A percentile compares a stretch with the other conserved stretches of the same genome.
Conservation (phyloP, 2,113 vertebrate genomes). For the Clarias magur region DNA sequence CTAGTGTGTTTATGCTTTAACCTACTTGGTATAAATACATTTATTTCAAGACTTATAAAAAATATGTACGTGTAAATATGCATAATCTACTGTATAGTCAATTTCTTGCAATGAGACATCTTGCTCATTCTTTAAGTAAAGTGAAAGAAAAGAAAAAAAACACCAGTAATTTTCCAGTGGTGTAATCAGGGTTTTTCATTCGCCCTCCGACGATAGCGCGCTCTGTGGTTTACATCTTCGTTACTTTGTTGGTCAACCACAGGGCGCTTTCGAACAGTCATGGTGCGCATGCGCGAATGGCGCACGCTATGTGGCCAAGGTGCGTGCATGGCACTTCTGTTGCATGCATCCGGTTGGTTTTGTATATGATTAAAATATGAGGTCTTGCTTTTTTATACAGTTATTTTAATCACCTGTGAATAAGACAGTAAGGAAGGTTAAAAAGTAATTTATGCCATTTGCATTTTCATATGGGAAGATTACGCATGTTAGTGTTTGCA, state of each 20-base stretch:
- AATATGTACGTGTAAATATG: too few relatives aligned
- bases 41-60: neutral
- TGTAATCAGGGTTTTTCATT: slow-evolving; percentile 50
- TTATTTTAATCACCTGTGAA: neutral
- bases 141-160: neutral
- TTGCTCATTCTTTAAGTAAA: neutral
- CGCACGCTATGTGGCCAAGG: neutral
- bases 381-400: neutral
- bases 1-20: neutral
- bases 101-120: neutral
- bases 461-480: neutral
- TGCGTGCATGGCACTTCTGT: neutral
- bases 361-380: neutral
- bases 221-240: slow-evolving; percentile 22
- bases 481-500: neutral
- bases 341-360: slow-evolving; percentile 24
- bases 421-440: neutral
- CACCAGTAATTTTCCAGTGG: neutral
- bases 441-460: neutral
- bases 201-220: neutral
- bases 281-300: neutral
- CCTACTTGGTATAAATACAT: neutral
- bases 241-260: slow-evolving; percentile 19
- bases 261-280: neutral
- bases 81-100: too few relatives aligned